Evolutionary conservation across 1,140 invertebrate genomes (phyloP).

Genomic region (Trypoxylus dichotomus): DNA sequence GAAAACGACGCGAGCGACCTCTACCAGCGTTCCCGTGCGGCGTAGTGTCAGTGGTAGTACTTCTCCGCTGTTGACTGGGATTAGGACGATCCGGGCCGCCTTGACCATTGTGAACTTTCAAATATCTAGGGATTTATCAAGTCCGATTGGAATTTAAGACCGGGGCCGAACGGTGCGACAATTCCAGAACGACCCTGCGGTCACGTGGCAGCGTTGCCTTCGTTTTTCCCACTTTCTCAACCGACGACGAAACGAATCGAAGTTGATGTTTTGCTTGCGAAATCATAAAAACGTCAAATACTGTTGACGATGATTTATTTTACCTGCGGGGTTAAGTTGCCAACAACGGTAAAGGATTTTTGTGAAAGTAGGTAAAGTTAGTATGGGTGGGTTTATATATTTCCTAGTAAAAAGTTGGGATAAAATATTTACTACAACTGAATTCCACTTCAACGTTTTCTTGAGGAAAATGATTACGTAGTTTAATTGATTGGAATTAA

Average conservation of each 20-base stretch:
- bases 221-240: not conserved
- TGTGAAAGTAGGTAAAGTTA: too few relatives aligned
- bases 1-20: not conserved
- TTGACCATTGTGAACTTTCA: constrained; percentile 26
- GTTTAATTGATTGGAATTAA: too few relatives aligned
- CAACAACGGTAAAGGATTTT: too few relatives aligned
- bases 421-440: too few relatives aligned
- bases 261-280: not conserved
- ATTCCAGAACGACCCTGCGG: not conserved
- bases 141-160: constrained; percentile 26
- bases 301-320: not conserved
- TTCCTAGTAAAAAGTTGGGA: too few relatives aligned
- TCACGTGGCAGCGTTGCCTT: not conserved
- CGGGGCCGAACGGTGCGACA: not conserved
- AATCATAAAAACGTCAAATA: constrained; percentile 7
- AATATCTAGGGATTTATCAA: constrained; percentile 29
- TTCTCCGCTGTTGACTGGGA: not conserved
- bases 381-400: too few relatives aligned
- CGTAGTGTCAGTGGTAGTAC: not conserved
- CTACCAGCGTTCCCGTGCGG: not conserved
- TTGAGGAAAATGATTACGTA: too few relatives aligned
- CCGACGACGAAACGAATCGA: not conserved
- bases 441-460: too few relatives aligned
- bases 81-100: not conserved
- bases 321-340: not conserved